phyloP scores from a whole-genome alignment of 1,140 invertebrate species.

The Amphibalanus amphitrite region DNA sequence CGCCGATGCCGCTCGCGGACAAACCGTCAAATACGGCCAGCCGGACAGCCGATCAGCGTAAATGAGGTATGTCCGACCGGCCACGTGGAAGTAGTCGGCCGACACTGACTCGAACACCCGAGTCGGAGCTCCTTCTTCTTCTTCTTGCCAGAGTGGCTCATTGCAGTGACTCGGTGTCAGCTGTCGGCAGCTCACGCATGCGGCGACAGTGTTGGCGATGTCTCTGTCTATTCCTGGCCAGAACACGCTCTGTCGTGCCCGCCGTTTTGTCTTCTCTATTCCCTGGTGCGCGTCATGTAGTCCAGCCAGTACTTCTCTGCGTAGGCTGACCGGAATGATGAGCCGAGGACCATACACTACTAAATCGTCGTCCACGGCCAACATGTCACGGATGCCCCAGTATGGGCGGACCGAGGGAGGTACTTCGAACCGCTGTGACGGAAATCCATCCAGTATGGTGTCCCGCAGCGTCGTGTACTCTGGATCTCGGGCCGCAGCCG shows the following conservation, averaged over 20 bases:
- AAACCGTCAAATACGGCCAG: slow-evolving; percentile 6
- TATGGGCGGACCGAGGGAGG: not conserved
- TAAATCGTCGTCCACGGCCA: slow-evolving; percentile 9
- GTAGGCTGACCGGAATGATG: slow-evolving; percentile 3
- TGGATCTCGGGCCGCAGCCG: not conserved
- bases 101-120: slow-evolving; percentile 5
- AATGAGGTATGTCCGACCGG: slow-evolving; percentile 8
- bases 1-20: not conserved
- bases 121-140: slow-evolving; percentile 3
- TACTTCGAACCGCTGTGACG: not conserved
- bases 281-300: slow-evolving; percentile 7
- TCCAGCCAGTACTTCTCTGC: not conserved
- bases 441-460: slow-evolving; percentile 7
- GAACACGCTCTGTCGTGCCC: not conserved
- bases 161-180: slow-evolving; percentile 1
- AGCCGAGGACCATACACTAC: slow-evolving; percentile 2
- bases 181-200: not conserved
- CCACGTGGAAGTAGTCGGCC: slow-evolving; percentile 6
- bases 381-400: slow-evolving; percentile 5
- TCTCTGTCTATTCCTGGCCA: slow-evolving; percentile 8
- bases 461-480: not conserved
- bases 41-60: slow-evolving; percentile 6
- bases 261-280: not conserved
- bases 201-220: not conserved
- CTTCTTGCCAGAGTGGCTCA: slow-evolving; percentile 9